Evolutionary conservation across 2,113 vertebrate genomes (phyloP).

Genomic region (Erinaceus europaeus): DNA sequence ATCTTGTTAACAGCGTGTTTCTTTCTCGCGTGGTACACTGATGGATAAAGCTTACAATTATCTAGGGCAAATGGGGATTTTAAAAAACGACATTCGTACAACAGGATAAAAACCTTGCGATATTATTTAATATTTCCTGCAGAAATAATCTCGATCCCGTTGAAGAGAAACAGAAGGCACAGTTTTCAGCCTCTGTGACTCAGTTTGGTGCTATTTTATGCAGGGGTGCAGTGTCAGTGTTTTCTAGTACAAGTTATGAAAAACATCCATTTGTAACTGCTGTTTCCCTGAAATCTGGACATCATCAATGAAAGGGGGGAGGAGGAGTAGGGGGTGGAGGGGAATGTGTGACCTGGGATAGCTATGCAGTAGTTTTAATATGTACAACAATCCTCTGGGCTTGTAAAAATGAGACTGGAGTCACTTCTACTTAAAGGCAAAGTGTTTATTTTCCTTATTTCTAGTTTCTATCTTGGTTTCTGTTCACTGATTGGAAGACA

Average conservation of each 20-base stretch:
- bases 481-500: neutral
- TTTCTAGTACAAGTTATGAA: conserved; percentile 39
- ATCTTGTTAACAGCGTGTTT: conserved; percentile 60
- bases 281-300: conserved; percentile 12
- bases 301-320: neutral
- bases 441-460: conserved; percentile 45
- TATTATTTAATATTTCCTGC: neutral
- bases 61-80: conserved; percentile 40
- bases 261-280: neutral
- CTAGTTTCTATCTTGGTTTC: neutral
- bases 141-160: neutral
- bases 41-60: conserved; percentile 72
- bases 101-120: neutral
- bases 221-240: neutral
- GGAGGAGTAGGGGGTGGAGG: fast-evolving
- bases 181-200: neutral
- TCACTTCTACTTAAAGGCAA: neutral
- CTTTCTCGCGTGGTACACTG: conserved; percentile 47
- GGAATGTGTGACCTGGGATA: conserved; percentile 2
- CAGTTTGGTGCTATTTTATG: conserved; percentile 1
- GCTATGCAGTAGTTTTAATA: conserved; percentile 49
- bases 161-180: neutral
- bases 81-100: neutral
- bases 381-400: neutral
- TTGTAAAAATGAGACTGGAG: neutral